Base-by-base conservation (phyloP, 2,797 vertebrate species). In the Cirrhinus molitorella region DNA sequence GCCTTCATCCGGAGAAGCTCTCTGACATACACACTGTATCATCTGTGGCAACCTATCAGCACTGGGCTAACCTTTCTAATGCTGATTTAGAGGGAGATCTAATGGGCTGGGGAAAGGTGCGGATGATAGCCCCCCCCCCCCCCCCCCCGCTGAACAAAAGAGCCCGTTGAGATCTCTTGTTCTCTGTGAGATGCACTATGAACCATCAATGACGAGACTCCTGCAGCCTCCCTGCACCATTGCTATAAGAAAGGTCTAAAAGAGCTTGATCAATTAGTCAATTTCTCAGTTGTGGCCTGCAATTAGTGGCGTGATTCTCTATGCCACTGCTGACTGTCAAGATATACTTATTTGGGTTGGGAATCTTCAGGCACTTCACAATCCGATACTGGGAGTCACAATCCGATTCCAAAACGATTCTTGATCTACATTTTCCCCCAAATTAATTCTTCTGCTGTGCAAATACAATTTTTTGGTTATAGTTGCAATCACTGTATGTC, bases 241-340 rank as follows among this genome's bases (percentile, higher is more conserved):
- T 57, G 75, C 90, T 85, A 85, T 90, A 89, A 93, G 91, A 94
- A 92, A 94, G n/a, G n/a, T 91, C 92, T 87, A 88, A 90, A 91
- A 90, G 90, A 85, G 91, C 89, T 91, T 88, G 91, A 94, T 94
- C 94, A 94, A 95, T 94, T 95, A 94, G 92, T 94, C 92, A 93
- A 93, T 94, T 87, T 89, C 90, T 93, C 91, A 93, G 93, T 90
- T 89, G 91, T 86, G 85, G 90, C 91, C 91, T 87, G 88, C 93
- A 93, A 93, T 94, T 94, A 94, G 93, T 89, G 87, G 82, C 88
- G 88, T 88, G 90, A 92, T 91, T 93, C 89, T 92, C 90, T 83
- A 75, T 87, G 90, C 91, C 88, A 85, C 85, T 68, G 74, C 85
- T 86, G 87, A 74, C 91, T 86, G 87, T 90, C 89, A 88, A 83